Evolutionary conservation across 2,888 invertebrate genomes (phyloP).

Genomic region (Philopedon plagiatum): DNA sequence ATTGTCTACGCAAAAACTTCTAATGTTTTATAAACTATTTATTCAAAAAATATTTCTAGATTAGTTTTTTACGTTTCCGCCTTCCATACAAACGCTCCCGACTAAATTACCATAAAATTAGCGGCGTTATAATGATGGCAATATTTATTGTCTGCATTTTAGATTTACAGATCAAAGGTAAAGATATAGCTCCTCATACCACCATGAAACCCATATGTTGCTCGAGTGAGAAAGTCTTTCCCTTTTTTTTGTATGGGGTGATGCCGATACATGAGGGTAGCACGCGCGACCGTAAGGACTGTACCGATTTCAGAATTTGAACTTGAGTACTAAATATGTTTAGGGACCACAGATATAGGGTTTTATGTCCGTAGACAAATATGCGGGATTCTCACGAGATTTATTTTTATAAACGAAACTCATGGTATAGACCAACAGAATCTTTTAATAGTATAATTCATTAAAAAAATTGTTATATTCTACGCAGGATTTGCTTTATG

Average conservation of each 20-base stretch:
- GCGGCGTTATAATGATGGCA: slow-evolving; percentile 15
- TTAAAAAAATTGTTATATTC: no score
- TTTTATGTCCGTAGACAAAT: slow-evolving; percentile 32
- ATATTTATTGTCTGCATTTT: slow-evolving; percentile 22
- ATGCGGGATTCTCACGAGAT: slow-evolving; percentile 62
- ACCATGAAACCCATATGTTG: slow-evolving; percentile 41
- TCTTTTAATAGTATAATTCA: no score
- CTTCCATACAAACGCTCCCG: not conserved
- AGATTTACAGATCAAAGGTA: slow-evolving; percentile 30
- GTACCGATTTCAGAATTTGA: slow-evolving; percentile 38
- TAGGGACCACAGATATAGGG: slow-evolving; percentile 6
- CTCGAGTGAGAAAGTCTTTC: slow-evolving; percentile 34
- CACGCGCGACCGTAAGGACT: slow-evolving; percentile 34
- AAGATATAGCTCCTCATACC: slow-evolving; percentile 43
- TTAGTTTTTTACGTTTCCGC: not conserved
- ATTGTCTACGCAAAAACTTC: no score
- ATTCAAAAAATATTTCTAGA: no score
- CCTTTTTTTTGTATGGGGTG: slow-evolving; percentile 35
- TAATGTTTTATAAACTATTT: no score
- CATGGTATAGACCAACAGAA: no score
- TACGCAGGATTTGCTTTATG: no score
- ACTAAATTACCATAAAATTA: slow-evolving; percentile 36
- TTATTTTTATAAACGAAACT: slow-evolving; percentile 3
- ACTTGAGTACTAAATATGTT: slow-evolving; percentile 24
- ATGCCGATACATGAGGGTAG: slow-evolving; percentile 38